Evolutionary conservation across 2,888 invertebrate genomes (phyloP).

Genomic region (Polyommatus icarus): DNA sequence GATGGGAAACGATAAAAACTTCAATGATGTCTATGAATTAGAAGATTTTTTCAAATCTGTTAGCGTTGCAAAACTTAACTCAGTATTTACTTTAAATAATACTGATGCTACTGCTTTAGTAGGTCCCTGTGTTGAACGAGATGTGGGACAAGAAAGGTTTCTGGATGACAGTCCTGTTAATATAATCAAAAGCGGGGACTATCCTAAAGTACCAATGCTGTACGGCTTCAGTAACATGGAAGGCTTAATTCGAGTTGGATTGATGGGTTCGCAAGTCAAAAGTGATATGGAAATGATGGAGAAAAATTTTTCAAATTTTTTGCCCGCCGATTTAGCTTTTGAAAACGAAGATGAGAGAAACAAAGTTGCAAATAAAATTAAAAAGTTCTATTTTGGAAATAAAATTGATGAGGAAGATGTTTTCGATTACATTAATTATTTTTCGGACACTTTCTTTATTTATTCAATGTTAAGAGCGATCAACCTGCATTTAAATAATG

Average conservation of each 20-base stretch:
- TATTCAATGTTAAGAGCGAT: constrained; percentile 48
- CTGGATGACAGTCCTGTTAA: constrained; percentile 50
- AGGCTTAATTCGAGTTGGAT: constrained; percentile 44
- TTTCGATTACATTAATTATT: constrained; percentile 50
- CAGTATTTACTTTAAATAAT: constrained; percentile 37
- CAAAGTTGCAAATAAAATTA: constrained; percentile 43
- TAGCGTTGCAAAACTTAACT: constrained; percentile 46
- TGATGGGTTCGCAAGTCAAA: background rate
- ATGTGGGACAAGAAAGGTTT: constrained; percentile 48
- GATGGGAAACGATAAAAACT: constrained; percentile 46
- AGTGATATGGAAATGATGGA: constrained; percentile 52
- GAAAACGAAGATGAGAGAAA: constrained; percentile 48
- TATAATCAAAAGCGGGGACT: constrained; percentile 51
- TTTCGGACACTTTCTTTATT: constrained; percentile 57
- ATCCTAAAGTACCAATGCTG: constrained; percentile 51
- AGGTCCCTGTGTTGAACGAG: constrained; percentile 50
- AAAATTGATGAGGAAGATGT: constrained; percentile 45
- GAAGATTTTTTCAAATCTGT: constrained; percentile 55
- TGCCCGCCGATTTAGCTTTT: constrained; percentile 54
- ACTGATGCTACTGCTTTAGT: constrained; percentile 44
- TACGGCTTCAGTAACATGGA: constrained; percentile 54
- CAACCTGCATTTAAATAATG: constrained; percentile 48
- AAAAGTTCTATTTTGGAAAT: constrained; percentile 46
- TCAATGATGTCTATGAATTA: constrained; percentile 50
- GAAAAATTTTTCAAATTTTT: constrained; percentile 52